phyloP scores from a whole-genome alignment of 2,113 vertebrate species.

The Conger conger region DNA sequence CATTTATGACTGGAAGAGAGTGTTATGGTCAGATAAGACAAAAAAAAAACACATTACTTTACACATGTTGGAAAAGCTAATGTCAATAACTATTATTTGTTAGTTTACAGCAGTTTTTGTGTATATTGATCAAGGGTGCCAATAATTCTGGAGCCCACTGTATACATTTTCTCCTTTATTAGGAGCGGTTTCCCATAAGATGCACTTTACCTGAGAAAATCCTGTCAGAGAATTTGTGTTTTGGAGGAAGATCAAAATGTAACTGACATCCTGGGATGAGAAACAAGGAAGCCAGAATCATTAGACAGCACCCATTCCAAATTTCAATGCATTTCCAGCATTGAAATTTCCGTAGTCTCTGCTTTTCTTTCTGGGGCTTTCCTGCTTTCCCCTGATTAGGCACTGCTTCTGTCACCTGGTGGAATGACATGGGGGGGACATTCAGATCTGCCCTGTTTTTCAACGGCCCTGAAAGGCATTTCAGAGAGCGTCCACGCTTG shows the following conservation, averaged over 20 bases:
- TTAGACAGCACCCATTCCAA: not conserved
- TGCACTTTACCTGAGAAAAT: not conserved
- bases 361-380: not conserved
- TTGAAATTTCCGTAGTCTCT: not conserved
- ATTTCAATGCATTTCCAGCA: not conserved
- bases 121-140: too few relatives aligned
- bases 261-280: not conserved
- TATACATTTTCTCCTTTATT: too few relatives aligned
- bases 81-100: too few relatives aligned
- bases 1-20: too few relatives aligned
- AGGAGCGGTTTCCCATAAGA: too few relatives aligned
- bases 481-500: not conserved
- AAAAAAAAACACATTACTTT: too few relatives aligned
- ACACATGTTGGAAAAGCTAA: too few relatives aligned
- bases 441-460: not conserved
- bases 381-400: not conserved
- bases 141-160: too few relatives aligned
- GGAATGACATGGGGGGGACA: not conserved
- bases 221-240: not conserved
- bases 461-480: constrained; percentile 4
- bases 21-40: too few relatives aligned
- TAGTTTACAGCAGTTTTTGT: too few relatives aligned
- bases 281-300: not conserved
- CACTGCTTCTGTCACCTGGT: not conserved
- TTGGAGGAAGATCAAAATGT: too few relatives aligned